Conservation (phyloP, 2,888 invertebrate species). For the Tachina fera region DNA sequence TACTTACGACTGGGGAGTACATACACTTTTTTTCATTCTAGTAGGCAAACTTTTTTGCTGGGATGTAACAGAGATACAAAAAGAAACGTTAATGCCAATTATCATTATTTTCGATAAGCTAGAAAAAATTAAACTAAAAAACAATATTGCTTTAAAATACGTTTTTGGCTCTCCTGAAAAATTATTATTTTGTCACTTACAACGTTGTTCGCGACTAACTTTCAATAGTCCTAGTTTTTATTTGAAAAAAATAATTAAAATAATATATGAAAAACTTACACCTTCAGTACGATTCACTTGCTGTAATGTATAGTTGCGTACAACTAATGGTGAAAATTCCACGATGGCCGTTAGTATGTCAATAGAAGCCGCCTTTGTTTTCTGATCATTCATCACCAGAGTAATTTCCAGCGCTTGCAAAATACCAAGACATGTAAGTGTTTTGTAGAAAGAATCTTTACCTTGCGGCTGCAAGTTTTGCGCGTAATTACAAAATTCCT, state of each 20-base stretch:
- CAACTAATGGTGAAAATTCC: conserved; percentile 98
- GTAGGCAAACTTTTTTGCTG: no score
- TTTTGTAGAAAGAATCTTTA: conserved; percentile 98
- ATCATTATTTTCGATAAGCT: no score
- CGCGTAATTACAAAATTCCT: conserved; percentile 99
- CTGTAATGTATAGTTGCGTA: conserved; percentile 97
- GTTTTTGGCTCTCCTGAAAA: no score
- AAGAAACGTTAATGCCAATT: no score
- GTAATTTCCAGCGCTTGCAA: conserved; percentile 95
- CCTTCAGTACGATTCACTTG: conserved; percentile 94
- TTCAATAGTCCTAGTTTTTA: no score
- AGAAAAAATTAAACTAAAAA: no score
- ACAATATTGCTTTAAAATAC: no score
- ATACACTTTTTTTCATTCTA: no score
- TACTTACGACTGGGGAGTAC: no score
- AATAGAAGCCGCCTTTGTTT: conserved; percentile 98
- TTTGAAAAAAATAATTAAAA: background rate
- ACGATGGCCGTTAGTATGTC: conserved; percentile 99
- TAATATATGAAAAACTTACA: conserved; percentile 84
- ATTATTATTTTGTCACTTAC: no score
- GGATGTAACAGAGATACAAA: no score
- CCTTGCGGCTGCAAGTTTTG: conserved; percentile 98
- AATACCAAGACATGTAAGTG: conserved; percentile 93
- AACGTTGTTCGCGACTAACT: no score
- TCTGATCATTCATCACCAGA: conserved; percentile 94